A percentile compares a stretch with the other conserved stretches of the same genome.
These are phyloP conservation scores for Phasianus colchicus DNA, from an alignment of 2,113 vertebrate genomes.

Conservation along the genomic window DNA sequence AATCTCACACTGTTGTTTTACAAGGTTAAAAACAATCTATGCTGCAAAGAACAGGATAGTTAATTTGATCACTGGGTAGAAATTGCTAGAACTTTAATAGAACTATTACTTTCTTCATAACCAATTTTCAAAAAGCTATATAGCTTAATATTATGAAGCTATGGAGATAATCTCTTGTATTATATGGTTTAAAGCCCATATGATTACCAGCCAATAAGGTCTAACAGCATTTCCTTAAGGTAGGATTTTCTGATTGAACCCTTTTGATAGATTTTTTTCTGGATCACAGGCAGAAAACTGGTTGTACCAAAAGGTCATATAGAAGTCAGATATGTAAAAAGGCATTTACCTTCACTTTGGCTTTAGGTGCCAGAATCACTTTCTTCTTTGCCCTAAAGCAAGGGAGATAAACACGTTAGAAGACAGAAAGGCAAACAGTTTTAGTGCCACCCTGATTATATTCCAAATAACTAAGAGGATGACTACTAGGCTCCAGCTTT, in stretches of 20 bases:
- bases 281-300: background rate
- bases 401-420: background rate
- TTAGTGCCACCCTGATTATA: background rate
- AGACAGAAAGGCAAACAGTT: background rate
- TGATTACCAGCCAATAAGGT: background rate
- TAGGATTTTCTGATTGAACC: background rate
- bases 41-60: background rate
- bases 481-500: background rate
- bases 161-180: background rate
- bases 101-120: background rate
- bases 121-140: background rate
- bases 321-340: background rate
- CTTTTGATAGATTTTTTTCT: background rate
- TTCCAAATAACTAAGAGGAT: background rate
- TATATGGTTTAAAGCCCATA: background rate
- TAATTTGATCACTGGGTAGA: background rate
- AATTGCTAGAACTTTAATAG: background rate
- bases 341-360: slow-evolving; percentile 89
- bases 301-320: background rate
- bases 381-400: slow-evolving; percentile 91
- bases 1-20: background rate
- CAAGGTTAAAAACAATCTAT: background rate
- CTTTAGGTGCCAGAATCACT: slow-evolving; percentile 89
- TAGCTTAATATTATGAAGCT: background rate
- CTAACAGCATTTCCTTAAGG: background rate